Conservation (phyloP, 1,140 invertebrate species). For the Hypothenemus hampei region DNA sequence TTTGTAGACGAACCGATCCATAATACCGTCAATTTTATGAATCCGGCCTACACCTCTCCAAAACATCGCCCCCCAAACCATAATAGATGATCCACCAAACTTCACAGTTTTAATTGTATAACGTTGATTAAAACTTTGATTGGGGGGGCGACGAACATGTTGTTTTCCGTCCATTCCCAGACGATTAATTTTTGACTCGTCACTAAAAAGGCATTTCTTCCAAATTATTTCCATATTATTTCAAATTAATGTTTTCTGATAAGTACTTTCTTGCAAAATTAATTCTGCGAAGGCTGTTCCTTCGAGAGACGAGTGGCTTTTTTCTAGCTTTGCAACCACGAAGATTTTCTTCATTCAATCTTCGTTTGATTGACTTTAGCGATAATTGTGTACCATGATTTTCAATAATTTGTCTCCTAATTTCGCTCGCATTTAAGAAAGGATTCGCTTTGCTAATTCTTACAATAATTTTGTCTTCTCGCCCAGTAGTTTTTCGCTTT, state of each 20-base stretch:
- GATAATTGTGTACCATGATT: not conserved
- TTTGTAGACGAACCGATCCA: no score
- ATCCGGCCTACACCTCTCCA: no score
- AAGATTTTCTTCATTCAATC: not conserved
- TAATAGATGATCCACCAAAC: not conserved
- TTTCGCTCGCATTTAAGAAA: not conserved
- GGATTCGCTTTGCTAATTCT: not conserved
- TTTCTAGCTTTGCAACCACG: not conserved
- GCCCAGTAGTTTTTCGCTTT: not conserved
- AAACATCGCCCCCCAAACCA: no score
- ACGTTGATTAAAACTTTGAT: not conserved
- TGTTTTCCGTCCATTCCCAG: not conserved
- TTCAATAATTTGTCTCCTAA: not conserved
- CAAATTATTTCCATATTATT: no score
- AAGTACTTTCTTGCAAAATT: not conserved
- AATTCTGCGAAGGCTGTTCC: not conserved
- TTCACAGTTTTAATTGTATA: conserved; percentile 5
- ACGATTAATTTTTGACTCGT: not conserved
- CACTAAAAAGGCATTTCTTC: not conserved
- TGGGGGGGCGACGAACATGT: not conserved
- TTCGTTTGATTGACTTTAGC: not conserved
- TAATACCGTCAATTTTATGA: no score
- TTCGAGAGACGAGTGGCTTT: not conserved
- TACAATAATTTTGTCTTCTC: not conserved
- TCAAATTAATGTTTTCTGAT: not conserved